Percentiles rank a stretch among this genome's conserved stretches.
phyloP scores from a whole-genome alignment of 1,140 invertebrate genomes.

The Druon quercuslanigerum region DNA sequence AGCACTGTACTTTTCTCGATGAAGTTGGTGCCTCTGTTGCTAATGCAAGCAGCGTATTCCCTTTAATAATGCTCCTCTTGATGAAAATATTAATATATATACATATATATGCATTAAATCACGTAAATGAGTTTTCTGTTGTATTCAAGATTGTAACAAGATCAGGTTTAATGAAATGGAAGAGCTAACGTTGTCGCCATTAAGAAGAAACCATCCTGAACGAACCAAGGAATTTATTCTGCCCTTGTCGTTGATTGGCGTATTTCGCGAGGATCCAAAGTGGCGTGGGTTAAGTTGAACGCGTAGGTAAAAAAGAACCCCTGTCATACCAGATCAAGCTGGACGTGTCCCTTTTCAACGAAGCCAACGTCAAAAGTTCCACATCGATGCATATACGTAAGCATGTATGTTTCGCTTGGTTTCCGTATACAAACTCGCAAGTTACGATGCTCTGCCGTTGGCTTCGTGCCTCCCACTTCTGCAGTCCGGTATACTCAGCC shows the following conservation, averaged over 20 bases:
- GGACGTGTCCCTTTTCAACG: constrained; percentile 8
- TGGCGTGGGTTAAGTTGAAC: constrained; percentile 46
- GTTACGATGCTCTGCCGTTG: constrained; percentile 13
- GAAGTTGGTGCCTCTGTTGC: not conserved
- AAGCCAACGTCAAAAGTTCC: constrained; percentile 45
- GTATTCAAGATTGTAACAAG: not conserved
- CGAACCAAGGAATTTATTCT: constrained; percentile 29
- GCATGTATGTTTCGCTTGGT: constrained; percentile 39
- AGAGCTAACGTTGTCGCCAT: constrained; percentile 18
- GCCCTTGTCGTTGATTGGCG: constrained; percentile 40
- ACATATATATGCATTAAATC: too few relatives aligned
- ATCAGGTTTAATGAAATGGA: constrained; percentile 25
- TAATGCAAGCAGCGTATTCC: not conserved
- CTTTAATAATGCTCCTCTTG: constrained; percentile 30
- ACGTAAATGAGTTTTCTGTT: too few relatives aligned
- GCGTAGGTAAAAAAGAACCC: constrained; percentile 42
- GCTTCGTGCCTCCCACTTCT: constrained; percentile 18
- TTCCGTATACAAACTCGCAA: constrained; percentile 18
- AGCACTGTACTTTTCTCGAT: not conserved
- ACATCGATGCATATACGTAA: not conserved
- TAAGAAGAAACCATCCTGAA: constrained; percentile 20
- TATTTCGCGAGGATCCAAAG: constrained; percentile 17
- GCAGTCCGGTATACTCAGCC: constrained; percentile 21
- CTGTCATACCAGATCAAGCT: constrained; percentile 43
- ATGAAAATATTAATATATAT: too few relatives aligned